Conservation (phyloP, 1,140 invertebrate genomes). For the Sarcophaga bullata region DNA sequence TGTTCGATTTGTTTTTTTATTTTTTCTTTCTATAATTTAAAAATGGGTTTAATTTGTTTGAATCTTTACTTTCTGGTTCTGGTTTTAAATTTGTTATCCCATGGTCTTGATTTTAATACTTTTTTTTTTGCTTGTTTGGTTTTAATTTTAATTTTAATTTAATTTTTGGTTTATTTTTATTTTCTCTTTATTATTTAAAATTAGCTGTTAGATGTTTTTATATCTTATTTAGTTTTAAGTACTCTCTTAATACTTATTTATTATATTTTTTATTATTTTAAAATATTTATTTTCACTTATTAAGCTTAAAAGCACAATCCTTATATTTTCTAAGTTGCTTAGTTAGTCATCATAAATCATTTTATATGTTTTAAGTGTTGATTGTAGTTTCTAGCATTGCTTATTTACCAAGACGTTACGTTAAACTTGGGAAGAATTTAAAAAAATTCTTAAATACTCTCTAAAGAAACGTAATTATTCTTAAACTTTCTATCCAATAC, state of each 20-base stretch:
- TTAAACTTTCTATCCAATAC: too few relatives aligned
- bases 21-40: constrained; percentile 46
- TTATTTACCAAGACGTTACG: too few relatives aligned
- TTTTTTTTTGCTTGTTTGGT: constrained; percentile 25
- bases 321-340: too few relatives aligned
- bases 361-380: too few relatives aligned
- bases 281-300: constrained; percentile 8
- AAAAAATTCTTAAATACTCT: too few relatives aligned
- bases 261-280: constrained; percentile 26
- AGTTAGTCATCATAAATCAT: too few relatives aligned
- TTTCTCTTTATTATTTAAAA: not conserved
- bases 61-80: constrained; percentile 36
- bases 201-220: too few relatives aligned
- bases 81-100: not conserved
- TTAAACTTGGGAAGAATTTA: too few relatives aligned
- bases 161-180: constrained; percentile 10
- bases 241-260: not conserved
- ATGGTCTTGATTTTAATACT: constrained; percentile 8
- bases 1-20: constrained; percentile 48
- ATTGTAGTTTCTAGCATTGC: too few relatives aligned
- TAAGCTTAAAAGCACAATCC: not conserved
- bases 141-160: not conserved
- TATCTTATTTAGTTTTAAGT: constrained; percentile 20
- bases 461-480: too few relatives aligned
- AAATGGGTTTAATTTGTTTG: constrained; percentile 43